These are phyloP conservation scores for Pelmatolapia mariae DNA, from an alignment of 2,113 vertebrate species.

Conservation along the genomic window DNA sequence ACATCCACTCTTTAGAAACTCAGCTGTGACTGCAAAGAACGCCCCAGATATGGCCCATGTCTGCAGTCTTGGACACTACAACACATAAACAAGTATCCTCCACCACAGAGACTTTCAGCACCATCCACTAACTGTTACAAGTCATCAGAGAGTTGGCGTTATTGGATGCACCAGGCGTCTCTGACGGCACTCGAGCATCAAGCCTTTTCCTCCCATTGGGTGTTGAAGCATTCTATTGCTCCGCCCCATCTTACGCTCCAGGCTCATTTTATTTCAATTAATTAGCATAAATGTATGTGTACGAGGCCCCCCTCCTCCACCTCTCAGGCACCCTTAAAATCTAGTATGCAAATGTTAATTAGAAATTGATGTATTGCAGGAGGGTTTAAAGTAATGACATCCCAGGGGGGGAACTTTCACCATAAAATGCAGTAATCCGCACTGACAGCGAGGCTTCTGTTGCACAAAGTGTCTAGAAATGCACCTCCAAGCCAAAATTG, in stretches of 20 bases:
- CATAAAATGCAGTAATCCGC: slow-evolving; percentile 20
- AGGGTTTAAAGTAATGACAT: slow-evolving; percentile 61
- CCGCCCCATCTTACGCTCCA: slow-evolving; percentile 30
- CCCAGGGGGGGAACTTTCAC: slow-evolving; percentile 30
- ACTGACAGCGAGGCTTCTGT: slow-evolving; percentile 17
- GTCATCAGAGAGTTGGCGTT: background rate
- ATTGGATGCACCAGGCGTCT: background rate
- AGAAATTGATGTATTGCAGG: slow-evolving; percentile 65
- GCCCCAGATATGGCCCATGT: background rate
- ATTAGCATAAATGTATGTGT: slow-evolving; percentile 57
- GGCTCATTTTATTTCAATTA: slow-evolving; percentile 62
- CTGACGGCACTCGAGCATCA: background rate
- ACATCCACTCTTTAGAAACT: background rate
- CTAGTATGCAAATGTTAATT: slow-evolving; percentile 64
- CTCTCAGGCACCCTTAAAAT: slow-evolving; percentile 12
- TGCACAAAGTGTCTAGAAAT: slow-evolving; percentile 21
- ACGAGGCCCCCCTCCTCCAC: background rate
- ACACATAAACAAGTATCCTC: background rate
- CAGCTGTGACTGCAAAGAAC: background rate
- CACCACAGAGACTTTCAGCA: background rate
- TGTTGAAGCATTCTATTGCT: slow-evolving; percentile 22
- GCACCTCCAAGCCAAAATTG: slow-evolving; percentile 12
- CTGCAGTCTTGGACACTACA: background rate
- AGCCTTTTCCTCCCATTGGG: background rate
- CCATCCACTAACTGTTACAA: background rate